Percentiles rank a stretch among this genome's conserved stretches.
Evolutionary conservation across 1,140 invertebrate genomes (phyloP).

Genomic region (Apis cerana): DNA sequence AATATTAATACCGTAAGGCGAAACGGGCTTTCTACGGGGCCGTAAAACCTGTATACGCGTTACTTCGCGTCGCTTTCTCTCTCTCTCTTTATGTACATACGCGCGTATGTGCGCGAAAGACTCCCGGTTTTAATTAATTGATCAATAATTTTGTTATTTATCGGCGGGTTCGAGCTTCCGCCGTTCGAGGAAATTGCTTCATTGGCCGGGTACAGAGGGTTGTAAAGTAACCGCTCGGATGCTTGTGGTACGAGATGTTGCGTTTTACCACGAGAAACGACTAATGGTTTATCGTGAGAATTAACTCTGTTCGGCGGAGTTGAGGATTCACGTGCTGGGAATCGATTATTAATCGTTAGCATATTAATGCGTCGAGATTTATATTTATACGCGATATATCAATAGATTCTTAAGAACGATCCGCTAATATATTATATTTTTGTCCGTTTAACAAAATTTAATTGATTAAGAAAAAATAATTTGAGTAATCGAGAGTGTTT

Average conservation of each 20-base stretch:
- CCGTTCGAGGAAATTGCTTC: conserved; percentile 22
- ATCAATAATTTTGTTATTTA: conserved; percentile 46
- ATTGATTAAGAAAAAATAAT: too few species aligned
- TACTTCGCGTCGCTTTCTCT: background rate
- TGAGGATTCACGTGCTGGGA: background rate
- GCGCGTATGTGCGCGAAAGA: background rate
- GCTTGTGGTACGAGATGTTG: background rate
- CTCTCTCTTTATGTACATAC: too few species aligned
- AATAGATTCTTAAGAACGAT: too few species aligned
- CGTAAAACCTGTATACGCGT: conserved; percentile 27
- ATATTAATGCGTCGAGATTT: background rate
- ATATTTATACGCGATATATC: background rate
- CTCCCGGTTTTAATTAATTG: conserved; percentile 25
- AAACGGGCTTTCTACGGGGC: conserved; percentile 17
- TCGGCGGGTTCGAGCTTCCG: conserved; percentile 10
- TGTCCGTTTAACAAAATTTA: too few species aligned
- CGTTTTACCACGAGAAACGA: background rate
- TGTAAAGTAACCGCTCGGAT: background rate
- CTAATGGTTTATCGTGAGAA: background rate
- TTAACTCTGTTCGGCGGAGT: background rate
- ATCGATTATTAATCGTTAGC: background rate
- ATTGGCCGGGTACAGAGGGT: background rate
- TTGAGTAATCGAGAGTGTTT: too few species aligned
- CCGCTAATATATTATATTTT: too few species aligned
- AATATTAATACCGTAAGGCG: conserved; percentile 20